A percentile compares a stretch with the other conserved stretches of the same genome.
Conservation (phyloP, 2,888 invertebrate genomes). For the Drosophila falleni region DNA sequence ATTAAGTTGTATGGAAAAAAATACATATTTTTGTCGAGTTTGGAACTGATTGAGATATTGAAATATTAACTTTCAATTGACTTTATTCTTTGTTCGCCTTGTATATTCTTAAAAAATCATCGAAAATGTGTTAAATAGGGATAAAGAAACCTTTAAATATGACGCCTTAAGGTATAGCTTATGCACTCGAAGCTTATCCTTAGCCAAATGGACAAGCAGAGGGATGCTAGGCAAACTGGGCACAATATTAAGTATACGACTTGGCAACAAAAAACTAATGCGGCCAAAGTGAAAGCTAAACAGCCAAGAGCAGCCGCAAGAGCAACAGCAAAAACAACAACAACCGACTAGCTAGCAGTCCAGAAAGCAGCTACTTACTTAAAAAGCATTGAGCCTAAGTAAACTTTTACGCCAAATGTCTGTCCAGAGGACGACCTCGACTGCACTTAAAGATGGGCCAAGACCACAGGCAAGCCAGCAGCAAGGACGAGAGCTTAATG, state of each 20-base stretch:
- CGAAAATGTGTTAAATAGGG: slow-evolving; percentile 31
- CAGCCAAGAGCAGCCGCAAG: slow-evolving; percentile 59
- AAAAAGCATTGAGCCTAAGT: slow-evolving; percentile 81
- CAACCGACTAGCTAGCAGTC: slow-evolving; percentile 47
- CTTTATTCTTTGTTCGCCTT: not conserved
- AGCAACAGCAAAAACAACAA: slow-evolving; percentile 20
- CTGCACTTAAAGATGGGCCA: slow-evolving; percentile 71
- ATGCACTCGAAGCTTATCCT: slow-evolving; percentile 57
- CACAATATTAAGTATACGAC: slow-evolving; percentile 62
- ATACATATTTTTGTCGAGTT: slow-evolving; percentile 4
- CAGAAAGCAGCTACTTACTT: slow-evolving; percentile 75
- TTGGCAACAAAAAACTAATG: slow-evolving; percentile 64
- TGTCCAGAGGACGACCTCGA: slow-evolving; percentile 55
- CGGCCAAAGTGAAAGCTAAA: slow-evolving; percentile 76
- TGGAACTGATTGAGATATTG: slow-evolving; percentile 15
- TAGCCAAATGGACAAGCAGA: slow-evolving; percentile 36
- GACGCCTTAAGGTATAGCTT: slow-evolving; percentile 42
- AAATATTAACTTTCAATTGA: slow-evolving; percentile 19
- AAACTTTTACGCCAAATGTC: slow-evolving; percentile 71
- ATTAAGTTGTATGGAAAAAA: slow-evolving; percentile 4
- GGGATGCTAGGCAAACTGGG: slow-evolving; percentile 53
- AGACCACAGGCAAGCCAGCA: slow-evolving; percentile 33
- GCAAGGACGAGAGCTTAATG: slow-evolving; percentile 70
- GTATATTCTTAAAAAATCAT: not conserved
- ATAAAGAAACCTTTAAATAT: slow-evolving; percentile 14